Evolutionary conservation across 2,888 invertebrate genomes (phyloP).

Genomic region (Dyspetes luteomarginatus): DNA sequence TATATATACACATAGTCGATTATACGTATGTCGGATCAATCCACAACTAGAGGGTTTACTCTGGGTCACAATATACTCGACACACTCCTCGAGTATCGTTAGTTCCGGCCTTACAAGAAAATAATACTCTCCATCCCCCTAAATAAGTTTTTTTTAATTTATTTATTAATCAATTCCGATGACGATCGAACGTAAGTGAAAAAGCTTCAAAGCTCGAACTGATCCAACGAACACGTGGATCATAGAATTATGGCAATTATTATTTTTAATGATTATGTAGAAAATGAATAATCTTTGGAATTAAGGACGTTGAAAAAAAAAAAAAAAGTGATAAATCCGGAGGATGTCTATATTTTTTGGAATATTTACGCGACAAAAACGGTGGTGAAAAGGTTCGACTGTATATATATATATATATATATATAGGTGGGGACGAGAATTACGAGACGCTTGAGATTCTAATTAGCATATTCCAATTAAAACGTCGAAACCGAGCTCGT

Average conservation of each 20-base stretch:
- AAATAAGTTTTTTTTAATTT: not conserved
- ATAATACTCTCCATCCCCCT: not conserved
- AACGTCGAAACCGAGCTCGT: constrained; percentile 69
- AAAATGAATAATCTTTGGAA: not conserved
- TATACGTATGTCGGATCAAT: constrained; percentile 16
- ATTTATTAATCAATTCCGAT: not conserved
- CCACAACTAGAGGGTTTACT: constrained; percentile 20
- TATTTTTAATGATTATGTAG: not conserved
- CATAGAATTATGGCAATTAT: not conserved
- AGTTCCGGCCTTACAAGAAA: not conserved
- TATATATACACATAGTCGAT: not conserved
- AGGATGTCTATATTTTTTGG: constrained; percentile 41
- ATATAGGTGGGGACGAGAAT: constrained; percentile 61
- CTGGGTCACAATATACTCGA: constrained; percentile 21
- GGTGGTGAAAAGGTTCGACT: not conserved
- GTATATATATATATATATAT: not conserved
- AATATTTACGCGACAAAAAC: constrained; percentile 28
- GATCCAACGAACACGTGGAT: too few relatives aligned
- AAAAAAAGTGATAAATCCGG: constrained; percentile 1
- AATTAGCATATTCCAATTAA: constrained; percentile 79
- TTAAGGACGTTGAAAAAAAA: constrained; percentile 21
- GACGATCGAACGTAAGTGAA: too few relatives aligned
- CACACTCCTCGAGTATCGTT: constrained; percentile 11
- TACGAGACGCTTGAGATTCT: constrained; percentile 72
- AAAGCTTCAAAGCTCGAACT: too few relatives aligned